Percentiles rank a stretch among this genome's conserved stretches.
Conservation (phyloP, 2,113 vertebrate genomes). For the Corythornis madagascariensis region DNA sequence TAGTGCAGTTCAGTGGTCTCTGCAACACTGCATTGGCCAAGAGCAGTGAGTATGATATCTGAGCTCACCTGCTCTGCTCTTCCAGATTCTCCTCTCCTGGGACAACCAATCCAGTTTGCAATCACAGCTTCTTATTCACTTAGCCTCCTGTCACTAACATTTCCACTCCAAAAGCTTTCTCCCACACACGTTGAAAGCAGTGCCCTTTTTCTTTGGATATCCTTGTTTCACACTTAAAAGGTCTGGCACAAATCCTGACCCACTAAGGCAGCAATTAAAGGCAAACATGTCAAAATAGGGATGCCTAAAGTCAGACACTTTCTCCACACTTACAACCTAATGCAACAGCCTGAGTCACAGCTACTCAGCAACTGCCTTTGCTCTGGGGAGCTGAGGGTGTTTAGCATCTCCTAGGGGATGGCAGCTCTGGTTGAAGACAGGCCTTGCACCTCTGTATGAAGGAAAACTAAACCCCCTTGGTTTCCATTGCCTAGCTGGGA, state of each 20-base stretch:
- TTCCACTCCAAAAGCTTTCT: not conserved
- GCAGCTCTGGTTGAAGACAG: not conserved
- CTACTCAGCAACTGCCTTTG: not conserved
- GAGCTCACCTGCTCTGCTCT: not conserved
- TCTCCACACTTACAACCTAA: not conserved
- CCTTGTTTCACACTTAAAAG: not conserved
- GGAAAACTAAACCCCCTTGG: not conserved
- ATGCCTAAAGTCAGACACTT: not conserved
- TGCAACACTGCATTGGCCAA: not conserved
- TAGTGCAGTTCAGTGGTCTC: not conserved
- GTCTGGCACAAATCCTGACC: not conserved
- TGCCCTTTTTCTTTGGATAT: slow-evolving; percentile 34
- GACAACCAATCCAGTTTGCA: not conserved
- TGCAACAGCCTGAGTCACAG: not conserved
- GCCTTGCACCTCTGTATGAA: not conserved
- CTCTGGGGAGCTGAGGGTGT: not conserved
- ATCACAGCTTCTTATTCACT: not conserved
- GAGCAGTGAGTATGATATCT: fast-evolving
- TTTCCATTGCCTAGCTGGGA: slow-evolving; percentile 25
- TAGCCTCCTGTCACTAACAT: not conserved
- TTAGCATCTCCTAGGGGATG: not conserved
- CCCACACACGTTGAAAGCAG: not conserved
- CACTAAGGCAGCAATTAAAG: not conserved
- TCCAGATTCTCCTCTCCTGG: not conserved
- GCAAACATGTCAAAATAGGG: not conserved